phyloP scores from a whole-genome alignment of 2,888 invertebrate species.

The Ochlodes sylvanus region DNA sequence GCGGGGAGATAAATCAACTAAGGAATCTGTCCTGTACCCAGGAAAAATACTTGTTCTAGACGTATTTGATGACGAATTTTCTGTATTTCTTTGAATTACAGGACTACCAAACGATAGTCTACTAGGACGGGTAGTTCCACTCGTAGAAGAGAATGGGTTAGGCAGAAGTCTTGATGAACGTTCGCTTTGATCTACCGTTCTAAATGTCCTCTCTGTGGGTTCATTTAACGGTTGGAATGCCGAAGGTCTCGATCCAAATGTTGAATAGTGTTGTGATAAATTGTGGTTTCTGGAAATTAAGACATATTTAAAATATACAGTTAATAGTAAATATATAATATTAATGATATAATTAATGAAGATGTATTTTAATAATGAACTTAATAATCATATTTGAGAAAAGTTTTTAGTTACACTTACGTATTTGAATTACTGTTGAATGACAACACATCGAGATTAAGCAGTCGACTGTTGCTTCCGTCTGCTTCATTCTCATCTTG shows the following conservation, averaged over 20 bases:
- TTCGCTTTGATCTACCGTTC: slow-evolving; percentile 64
- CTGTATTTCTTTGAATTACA: slow-evolving; percentile 43
- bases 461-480: slow-evolving; percentile 58
- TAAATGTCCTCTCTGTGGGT: slow-evolving; percentile 56
- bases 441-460: slow-evolving; percentile 71
- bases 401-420: slow-evolving; percentile 45
- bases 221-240: slow-evolving; percentile 74
- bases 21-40: slow-evolving; percentile 58
- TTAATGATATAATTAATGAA: slow-evolving; percentile 1
- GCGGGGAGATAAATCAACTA: slow-evolving; percentile 44
- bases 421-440: slow-evolving; percentile 62
- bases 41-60: slow-evolving; percentile 76
- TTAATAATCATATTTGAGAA: too few species aligned
- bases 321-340: neutral
- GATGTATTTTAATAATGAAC: neutral
- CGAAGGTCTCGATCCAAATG: slow-evolving; percentile 71
- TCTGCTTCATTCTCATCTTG: slow-evolving; percentile 53
- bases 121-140: slow-evolving; percentile 52
- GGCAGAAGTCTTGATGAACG: slow-evolving; percentile 66
- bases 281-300: slow-evolving; percentile 59
- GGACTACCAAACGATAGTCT: slow-evolving; percentile 52
- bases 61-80: slow-evolving; percentile 53
- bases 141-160: slow-evolving; percentile 71
- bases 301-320: slow-evolving; percentile 15
- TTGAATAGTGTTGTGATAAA: slow-evolving; percentile 57